A percentile compares a stretch with the other conserved stretches of the same genome.
Conservation (phyloP, 2,113 vertebrate species). For the Nothobranchius kuhntae region DNA sequence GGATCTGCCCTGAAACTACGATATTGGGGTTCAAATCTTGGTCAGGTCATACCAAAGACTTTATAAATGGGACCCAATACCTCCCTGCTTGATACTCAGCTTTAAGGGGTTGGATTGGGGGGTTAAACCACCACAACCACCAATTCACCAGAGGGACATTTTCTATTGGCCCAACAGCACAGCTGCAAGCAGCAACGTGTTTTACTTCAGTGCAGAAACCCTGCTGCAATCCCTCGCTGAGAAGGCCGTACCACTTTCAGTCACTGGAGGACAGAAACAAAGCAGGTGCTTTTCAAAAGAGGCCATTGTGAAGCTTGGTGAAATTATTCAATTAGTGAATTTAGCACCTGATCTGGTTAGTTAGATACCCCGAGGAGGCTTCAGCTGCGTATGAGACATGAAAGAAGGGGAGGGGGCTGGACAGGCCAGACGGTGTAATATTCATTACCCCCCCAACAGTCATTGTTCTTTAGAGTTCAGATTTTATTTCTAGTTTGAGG, state of each 20-base stretch:
- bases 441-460: conserved; percentile 66
- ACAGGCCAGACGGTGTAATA: conserved; percentile 67
- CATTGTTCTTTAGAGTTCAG: conserved; percentile 33
- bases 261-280: conserved; percentile 73
- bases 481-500: too few species aligned
- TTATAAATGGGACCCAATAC: too few species aligned
- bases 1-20: too few species aligned
- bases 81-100: too few species aligned
- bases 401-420: conserved; percentile 48
- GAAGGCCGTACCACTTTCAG: conserved; percentile 60
- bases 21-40: too few species aligned
- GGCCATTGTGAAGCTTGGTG: conserved; percentile 69
- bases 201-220: conserved; percentile 41
- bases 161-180: conserved; percentile 36
- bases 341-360: conserved; percentile 80
- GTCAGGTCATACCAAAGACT: too few species aligned
- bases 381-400: conserved; percentile 66
- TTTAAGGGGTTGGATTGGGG: too few species aligned
- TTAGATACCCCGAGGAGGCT: conserved; percentile 68
- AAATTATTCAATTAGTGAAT: conserved; percentile 81
- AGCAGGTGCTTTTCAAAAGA: conserved; percentile 67
- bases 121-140: conserved; percentile 10
- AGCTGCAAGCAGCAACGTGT: conserved; percentile 25
- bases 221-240: conserved; percentile 38
- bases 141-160: conserved; percentile 37